Evolutionary conservation across 2,888 invertebrate species (phyloP).

Genomic region (Chymomyza fuscimana): DNA sequence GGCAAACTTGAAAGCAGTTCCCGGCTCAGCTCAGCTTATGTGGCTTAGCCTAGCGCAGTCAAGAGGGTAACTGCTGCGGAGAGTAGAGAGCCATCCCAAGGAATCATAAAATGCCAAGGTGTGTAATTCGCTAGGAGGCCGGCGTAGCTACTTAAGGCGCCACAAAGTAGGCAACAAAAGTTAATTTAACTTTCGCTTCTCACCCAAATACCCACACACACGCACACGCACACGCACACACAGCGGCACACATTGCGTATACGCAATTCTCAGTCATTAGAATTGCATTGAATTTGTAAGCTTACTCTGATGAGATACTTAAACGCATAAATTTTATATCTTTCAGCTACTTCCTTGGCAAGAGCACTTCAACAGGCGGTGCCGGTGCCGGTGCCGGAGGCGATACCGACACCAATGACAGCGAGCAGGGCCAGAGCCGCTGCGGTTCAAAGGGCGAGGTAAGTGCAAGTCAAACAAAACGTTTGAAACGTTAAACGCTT

Average conservation of each 20-base stretch:
- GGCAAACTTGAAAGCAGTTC: background rate
- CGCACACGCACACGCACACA: background rate
- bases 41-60: background rate
- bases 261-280: conserved; percentile 34
- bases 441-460: conserved; percentile 61
- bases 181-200: conserved; percentile 21
- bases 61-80: background rate
- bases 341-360: conserved; percentile 57
- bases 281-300: conserved; percentile 54
- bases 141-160: background rate
- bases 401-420: conserved; percentile 55
- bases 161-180: conserved; percentile 51
- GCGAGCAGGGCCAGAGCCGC: conserved; percentile 59
- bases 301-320: conserved; percentile 25
- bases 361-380: conserved; percentile 50
- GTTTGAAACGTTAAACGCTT: conserved; percentile 47
- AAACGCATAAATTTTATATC: conserved; percentile 8
- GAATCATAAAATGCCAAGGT: background rate
- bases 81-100: background rate
- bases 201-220: background rate
- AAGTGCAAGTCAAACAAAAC: conserved; percentile 41
- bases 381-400: conserved; percentile 43
- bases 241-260: background rate
- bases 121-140: background rate
- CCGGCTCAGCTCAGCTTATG: background rate